Evolutionary conservation across 2,888 invertebrate genomes (phyloP).

Genomic region (Phortica magna): DNA sequence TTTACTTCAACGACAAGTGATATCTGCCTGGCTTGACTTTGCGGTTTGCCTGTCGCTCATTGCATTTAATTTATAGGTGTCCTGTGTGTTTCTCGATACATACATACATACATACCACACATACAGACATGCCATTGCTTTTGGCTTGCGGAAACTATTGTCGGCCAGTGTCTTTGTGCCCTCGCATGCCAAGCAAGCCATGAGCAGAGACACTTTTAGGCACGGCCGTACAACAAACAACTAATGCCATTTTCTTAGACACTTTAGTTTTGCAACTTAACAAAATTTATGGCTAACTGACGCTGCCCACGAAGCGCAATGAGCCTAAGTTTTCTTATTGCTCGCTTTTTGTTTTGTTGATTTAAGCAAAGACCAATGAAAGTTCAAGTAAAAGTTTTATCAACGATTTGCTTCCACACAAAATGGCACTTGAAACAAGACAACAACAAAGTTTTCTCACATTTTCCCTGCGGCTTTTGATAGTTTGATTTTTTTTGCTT

Average conservation of each 20-base stretch:
- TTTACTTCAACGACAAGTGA: background rate
- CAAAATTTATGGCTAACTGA: conserved; percentile 19
- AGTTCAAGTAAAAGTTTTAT: conserved; percentile 24
- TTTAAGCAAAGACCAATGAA: conserved; percentile 28
- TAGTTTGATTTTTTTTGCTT: conserved; percentile 30
- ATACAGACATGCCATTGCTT: no score
- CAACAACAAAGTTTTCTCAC: conserved; percentile 12
- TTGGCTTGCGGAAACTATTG: background rate
- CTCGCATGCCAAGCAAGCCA: background rate
- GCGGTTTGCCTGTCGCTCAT: conserved; percentile 19
- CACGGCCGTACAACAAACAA: background rate
- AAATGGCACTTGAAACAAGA: background rate
- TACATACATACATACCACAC: no score
- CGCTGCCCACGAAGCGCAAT: conserved; percentile 16
- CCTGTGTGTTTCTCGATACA: background rate
- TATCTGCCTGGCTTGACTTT: conserved; percentile 22
- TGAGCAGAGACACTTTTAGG: background rate
- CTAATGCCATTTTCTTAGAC: conserved; percentile 29
- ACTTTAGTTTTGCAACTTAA: conserved; percentile 27
- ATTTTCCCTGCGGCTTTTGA: conserved; percentile 23
- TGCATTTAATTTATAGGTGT: conserved; percentile 35
- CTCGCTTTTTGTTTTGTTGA: conserved; percentile 6
- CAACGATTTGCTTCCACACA: conserved; percentile 14
- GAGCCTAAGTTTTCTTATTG: background rate
- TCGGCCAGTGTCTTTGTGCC: no score